Conservation (phyloP, 2,797 vertebrate genomes). For the Columba guinea region DNA sequence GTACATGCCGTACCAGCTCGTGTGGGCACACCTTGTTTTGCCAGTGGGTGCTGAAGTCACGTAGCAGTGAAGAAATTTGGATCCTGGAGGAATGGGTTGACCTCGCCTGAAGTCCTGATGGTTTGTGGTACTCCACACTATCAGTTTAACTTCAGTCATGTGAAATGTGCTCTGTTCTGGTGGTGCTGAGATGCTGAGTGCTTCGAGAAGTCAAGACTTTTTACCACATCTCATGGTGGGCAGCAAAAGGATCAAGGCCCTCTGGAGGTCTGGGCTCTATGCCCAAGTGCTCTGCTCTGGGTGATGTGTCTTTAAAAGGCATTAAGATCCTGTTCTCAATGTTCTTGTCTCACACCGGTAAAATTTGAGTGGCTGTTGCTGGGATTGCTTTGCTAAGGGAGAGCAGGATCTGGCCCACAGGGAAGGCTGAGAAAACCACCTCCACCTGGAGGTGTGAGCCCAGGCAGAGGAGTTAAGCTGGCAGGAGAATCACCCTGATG, state of each 20-base stretch:
- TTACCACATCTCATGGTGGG: neutral
- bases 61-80: neutral
- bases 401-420: neutral
- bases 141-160: neutral
- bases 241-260: neutral
- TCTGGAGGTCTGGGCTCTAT: neutral
- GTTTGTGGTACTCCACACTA: neutral
- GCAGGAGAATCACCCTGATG: neutral
- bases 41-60: neutral
- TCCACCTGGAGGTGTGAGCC: constrained; percentile 7
- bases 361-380: neutral
- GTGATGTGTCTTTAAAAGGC: neutral
- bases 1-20: neutral
- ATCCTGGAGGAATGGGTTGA: neutral
- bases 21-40: neutral
- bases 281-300: neutral
- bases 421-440: neutral
- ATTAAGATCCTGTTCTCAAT: neutral
- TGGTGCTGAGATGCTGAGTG: neutral
- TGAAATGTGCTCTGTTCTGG: neutral
- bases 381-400: neutral
- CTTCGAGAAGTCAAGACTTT: neutral
- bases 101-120: neutral
- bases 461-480: neutral
- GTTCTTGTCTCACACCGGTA: neutral